Evolutionary conservation across 2,113 vertebrate genomes (phyloP).

Genomic region (Dendropsophus ebraccatus): DNA sequence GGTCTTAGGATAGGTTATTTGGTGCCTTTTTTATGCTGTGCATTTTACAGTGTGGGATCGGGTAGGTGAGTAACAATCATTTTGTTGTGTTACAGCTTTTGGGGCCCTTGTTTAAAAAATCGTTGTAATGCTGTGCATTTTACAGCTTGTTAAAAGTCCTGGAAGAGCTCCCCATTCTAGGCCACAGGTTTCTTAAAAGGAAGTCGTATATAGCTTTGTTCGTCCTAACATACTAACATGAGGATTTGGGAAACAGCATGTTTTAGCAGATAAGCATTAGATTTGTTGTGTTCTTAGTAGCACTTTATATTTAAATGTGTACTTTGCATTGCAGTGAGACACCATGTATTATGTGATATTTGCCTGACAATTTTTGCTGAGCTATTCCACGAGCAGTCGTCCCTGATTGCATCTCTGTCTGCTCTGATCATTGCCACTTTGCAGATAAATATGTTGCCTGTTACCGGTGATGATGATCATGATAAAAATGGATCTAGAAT

Average conservation of each 20-base stretch:
- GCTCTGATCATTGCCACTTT: constrained; percentile 12
- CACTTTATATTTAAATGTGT: neutral
- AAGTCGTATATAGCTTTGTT: too few species aligned
- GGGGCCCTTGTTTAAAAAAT: too few species aligned
- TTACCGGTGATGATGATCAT: constrained; percentile 9
- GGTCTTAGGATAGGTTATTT: too few species aligned
- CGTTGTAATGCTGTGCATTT: too few species aligned
- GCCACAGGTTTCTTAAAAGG: too few species aligned
- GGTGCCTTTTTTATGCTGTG: too few species aligned
- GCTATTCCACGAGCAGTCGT: neutral
- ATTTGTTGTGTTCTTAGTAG: neutral
- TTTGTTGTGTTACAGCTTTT: too few species aligned
- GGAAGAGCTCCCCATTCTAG: too few species aligned
- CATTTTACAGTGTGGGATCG: too few species aligned
- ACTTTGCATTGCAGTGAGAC: neutral
- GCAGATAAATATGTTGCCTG: constrained; percentile 23
- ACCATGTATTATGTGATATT: constrained; percentile 4
- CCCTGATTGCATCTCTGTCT: constrained; percentile 41
- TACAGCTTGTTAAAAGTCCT: too few species aligned
- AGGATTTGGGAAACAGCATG: too few species aligned
- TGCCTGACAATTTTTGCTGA: constrained; percentile 7
- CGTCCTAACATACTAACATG: neutral
- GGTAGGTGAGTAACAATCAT: too few species aligned
- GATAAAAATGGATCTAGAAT: constrained; percentile 24
- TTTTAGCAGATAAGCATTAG: neutral